Conservation (phyloP, 2,888 invertebrate species). For the Diploptera punctata region DNA sequence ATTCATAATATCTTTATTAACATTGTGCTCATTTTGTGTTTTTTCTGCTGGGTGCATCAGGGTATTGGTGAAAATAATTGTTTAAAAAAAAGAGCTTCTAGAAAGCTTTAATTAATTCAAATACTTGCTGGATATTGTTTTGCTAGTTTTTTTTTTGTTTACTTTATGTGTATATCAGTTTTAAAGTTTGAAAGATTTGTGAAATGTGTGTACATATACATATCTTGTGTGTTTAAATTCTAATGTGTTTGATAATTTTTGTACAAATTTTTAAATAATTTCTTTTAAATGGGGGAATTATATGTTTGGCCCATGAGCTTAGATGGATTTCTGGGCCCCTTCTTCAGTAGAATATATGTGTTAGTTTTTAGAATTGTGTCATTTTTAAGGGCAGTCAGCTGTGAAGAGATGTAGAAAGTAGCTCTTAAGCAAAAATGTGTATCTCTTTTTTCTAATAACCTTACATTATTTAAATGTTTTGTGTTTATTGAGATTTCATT, state of each 20-base stretch:
- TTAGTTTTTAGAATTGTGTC: constrained; percentile 4
- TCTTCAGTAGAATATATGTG: constrained; percentile 32
- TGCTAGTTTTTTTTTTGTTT: constrained; percentile 3
- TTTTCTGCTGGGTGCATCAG: constrained; percentile 11
- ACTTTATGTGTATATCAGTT: constrained; percentile 11
- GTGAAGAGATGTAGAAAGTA: too few relatives aligned
- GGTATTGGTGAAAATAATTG: neutral
- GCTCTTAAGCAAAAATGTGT: too few relatives aligned
- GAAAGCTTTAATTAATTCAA: neutral
- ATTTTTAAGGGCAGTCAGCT: too few relatives aligned
- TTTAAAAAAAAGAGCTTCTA: neutral
- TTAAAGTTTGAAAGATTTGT: constrained; percentile 15
- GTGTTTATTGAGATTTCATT: too few relatives aligned
- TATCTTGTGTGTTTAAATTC: neutral
- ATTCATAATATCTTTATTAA: too few relatives aligned
- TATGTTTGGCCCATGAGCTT: constrained; percentile 35
- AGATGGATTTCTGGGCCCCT: constrained; percentile 43
- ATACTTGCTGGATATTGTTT: constrained; percentile 4
- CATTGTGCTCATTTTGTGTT: too few relatives aligned
- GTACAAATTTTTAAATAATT: too few relatives aligned
- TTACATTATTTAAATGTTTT: too few relatives aligned
- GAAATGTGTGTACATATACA: neutral
- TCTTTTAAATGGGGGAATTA: neutral
- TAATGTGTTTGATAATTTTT: too few relatives aligned
- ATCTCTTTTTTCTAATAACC: too few relatives aligned